Base-by-base conservation (phyloP, 2,113 vertebrate species). In the Hippocampus guttulatus region DNA sequence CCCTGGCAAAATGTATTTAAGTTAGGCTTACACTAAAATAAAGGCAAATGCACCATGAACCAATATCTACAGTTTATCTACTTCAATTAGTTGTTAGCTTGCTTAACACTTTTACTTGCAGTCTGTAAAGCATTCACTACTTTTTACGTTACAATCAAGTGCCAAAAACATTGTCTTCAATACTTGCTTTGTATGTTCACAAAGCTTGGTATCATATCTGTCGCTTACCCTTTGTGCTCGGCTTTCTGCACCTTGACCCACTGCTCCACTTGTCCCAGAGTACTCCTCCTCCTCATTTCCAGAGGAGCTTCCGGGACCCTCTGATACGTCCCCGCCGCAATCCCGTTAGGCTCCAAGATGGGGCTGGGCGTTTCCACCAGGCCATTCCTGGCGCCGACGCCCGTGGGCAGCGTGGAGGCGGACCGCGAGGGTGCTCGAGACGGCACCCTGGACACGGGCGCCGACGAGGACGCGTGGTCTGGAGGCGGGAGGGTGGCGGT, bases 201-300 rank as follows among this genome's bases (percentile, higher is more conserved):
- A 23, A 55, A 15, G 20, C 6, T 55, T 12, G 21, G 21, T 20
- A 23, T 55, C 52, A 23, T 55, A 8, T 15, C 20, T 54, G n/a
- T 9, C 15, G 92, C 94, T 84, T 66, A 97, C 96, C 95, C 96
- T 90, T 90, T 93, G 64, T 90, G 68, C 0, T 97, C 95, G 43
- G 89, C 92, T 88, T 95, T 98, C 88, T 95, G 96, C 69, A 93
- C 90, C 85, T 96, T 94, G 8, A 96, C 92, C 96, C 96, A 98
- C 67, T 95, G 93, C 73, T 98, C 95, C 91, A 95, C 94, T 68
- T 97, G 94, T 77, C 94, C 93, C 92, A 96, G 88, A 64, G 89
- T 81, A 72, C 87, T 95, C 75, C 91, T 95, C 84, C 94, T 92
- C 80, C 95, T 93, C 84, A 86, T 89, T 54, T 94, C 15, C 71